These are phyloP conservation scores for Pollimyrus isidori DNA, from an alignment of 2,113 vertebrate genomes.

Conservation along the genomic window DNA sequence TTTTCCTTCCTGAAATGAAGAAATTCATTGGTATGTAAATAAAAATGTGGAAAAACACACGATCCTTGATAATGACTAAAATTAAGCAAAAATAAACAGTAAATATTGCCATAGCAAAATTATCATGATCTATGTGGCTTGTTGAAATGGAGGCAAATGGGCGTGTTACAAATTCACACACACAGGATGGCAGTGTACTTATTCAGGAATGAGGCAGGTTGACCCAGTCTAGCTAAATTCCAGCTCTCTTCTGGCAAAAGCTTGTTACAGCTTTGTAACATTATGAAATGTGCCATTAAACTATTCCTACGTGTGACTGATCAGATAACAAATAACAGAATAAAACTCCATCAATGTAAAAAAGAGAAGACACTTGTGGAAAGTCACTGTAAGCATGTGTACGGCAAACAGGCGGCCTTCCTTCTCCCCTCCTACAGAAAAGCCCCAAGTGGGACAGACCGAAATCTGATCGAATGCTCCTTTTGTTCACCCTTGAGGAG, in stretches of 20 bases:
- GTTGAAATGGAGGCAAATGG: neutral
- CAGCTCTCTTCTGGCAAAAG: neutral
- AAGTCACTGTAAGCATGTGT: neutral
- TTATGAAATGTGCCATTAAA: neutral
- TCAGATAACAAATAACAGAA: neutral
- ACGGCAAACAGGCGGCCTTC: neutral
- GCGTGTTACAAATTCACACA: neutral
- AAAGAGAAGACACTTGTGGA: neutral
- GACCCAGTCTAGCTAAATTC: neutral
- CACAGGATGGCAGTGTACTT: neutral
- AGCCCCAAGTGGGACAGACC: slow-evolving; percentile 32
- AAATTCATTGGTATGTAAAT: neutral
- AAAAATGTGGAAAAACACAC: neutral
- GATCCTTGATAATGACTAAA: neutral
- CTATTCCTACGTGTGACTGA: neutral
- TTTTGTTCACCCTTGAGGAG: slow-evolving; percentile 49
- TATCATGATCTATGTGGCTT: too few species aligned
- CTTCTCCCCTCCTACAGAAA: slow-evolving; percentile 21
- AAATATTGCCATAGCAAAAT: too few species aligned
- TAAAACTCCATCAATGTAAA: neutral
- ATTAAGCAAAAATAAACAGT: neutral
- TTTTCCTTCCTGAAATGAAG: neutral
- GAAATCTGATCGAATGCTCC: slow-evolving; percentile 33
- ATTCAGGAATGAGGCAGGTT: neutral
- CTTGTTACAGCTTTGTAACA: neutral